Evolutionary conservation across 2,113 vertebrate species (phyloP).

Genomic region (Megaceryle torquata): DNA sequence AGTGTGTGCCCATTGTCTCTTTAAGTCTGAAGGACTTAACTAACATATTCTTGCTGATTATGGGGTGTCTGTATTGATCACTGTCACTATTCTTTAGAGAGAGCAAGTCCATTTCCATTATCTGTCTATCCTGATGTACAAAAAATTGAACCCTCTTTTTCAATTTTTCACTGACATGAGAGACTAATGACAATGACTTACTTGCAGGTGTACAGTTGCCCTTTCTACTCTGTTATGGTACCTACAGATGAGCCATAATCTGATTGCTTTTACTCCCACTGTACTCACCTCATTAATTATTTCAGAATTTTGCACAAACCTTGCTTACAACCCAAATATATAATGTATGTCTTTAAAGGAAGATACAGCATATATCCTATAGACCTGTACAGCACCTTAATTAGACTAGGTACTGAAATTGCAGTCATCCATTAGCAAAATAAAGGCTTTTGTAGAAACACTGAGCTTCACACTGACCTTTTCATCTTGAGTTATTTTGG

Average conservation of each 20-base stretch:
- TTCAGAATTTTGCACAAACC: not conserved
- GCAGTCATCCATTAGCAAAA: not conserved
- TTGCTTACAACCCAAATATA: not conserved
- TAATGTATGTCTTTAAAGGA: not conserved
- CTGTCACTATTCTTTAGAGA: not conserved
- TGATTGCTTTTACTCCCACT: not conserved
- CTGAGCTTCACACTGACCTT: not conserved
- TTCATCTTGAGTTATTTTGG: not conserved
- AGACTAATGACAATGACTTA: not conserved
- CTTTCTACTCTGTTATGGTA: not conserved
- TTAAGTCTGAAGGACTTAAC: not conserved
- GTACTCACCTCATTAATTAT: not conserved
- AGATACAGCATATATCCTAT: not conserved
- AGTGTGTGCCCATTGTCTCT: not conserved
- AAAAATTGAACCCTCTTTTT: not conserved
- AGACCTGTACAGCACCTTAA: not conserved
- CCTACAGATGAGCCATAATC: not conserved
- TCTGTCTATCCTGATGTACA: not conserved
- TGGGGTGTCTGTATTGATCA: not conserved
- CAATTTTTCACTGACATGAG: not conserved
- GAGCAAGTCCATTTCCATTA: not conserved
- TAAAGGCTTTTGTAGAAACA: not conserved
- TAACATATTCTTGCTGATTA: not conserved
- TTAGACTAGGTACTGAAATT: not conserved
- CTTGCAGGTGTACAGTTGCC: not conserved